Evolutionary conservation across 2,113 vertebrate genomes (phyloP).

Genomic region (Eudyptes chrysolophus): DNA sequence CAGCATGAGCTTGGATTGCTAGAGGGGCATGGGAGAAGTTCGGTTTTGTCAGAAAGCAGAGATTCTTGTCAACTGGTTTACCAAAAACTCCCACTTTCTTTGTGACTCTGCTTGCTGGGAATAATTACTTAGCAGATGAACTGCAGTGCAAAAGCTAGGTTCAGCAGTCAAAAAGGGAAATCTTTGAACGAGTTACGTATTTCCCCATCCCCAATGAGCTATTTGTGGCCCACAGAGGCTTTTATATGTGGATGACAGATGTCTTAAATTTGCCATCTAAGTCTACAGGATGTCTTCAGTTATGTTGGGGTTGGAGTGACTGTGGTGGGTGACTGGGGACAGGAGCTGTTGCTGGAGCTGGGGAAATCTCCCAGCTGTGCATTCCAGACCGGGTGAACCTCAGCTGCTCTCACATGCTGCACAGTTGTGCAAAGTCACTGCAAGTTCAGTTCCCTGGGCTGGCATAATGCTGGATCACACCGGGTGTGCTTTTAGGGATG

Average conservation of each 20-base stretch:
- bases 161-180: not conserved
- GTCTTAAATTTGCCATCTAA: not conserved
- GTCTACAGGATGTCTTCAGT: not conserved
- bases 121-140: not conserved
- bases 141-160: not conserved
- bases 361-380: not conserved
- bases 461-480: not conserved
- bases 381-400: not conserved
- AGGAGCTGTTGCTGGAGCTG: not conserved
- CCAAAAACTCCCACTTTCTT: not conserved
- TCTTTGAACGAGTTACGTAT: not conserved
- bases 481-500: not conserved
- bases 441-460: not conserved
- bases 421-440: not conserved
- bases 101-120: not conserved
- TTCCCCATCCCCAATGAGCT: not conserved
- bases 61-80: not conserved
- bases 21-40: not conserved
- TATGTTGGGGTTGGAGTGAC: not conserved
- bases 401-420: conserved; percentile 1
- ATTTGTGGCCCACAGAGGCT: not conserved
- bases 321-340: not conserved
- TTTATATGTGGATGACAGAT: not conserved
- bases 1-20: not conserved
- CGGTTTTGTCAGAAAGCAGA: not conserved